A percentile compares a stretch with the other conserved stretches of the same genome.
Evolutionary conservation across 2,888 invertebrate genomes (phyloP).

Genomic region (Entomobrya proxima): DNA sequence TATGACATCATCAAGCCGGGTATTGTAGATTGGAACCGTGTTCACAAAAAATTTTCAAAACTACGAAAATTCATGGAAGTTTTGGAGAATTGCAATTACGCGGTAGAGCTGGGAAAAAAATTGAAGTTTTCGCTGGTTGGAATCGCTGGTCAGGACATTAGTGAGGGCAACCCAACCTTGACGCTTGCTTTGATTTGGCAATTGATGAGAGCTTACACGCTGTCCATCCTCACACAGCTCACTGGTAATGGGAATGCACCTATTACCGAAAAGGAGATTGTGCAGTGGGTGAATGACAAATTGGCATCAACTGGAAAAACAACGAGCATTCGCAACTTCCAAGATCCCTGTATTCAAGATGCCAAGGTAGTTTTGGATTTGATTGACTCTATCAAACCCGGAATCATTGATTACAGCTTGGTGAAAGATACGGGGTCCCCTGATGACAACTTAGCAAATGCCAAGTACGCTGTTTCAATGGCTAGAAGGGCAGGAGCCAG

Average conservation of each 20-base stretch:
- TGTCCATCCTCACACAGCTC: constrained; percentile 93
- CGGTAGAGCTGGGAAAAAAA: constrained; percentile 94
- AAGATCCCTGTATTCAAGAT: constrained; percentile 91
- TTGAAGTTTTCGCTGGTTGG: constrained; percentile 97
- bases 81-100: constrained; percentile 99
- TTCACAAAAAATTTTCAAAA: constrained; percentile 90
- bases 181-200: constrained; percentile 93
- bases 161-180: constrained; percentile 93
- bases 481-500: constrained; percentile 97
- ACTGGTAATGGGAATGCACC: constrained; percentile 89
- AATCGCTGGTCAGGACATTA: constrained; percentile 97
- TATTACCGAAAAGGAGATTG: constrained; percentile 96
- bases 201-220: constrained; percentile 98
- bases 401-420: constrained; percentile 94
- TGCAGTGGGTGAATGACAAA: constrained; percentile 97
- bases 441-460: constrained; percentile 95
- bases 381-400: constrained; percentile 97
- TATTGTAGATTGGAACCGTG: constrained; percentile 94
- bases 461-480: constrained; percentile 99
- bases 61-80: constrained; percentile 98
- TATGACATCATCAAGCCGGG: constrained; percentile 98
- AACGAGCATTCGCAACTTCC: constrained; percentile 78
- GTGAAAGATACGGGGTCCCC: constrained; percentile 87
- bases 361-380: constrained; percentile 94
- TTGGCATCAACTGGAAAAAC: constrained; percentile 79